Evolutionary conservation across 2,113 vertebrate genomes (phyloP).

Genomic region (Alouatta palliata): DNA sequence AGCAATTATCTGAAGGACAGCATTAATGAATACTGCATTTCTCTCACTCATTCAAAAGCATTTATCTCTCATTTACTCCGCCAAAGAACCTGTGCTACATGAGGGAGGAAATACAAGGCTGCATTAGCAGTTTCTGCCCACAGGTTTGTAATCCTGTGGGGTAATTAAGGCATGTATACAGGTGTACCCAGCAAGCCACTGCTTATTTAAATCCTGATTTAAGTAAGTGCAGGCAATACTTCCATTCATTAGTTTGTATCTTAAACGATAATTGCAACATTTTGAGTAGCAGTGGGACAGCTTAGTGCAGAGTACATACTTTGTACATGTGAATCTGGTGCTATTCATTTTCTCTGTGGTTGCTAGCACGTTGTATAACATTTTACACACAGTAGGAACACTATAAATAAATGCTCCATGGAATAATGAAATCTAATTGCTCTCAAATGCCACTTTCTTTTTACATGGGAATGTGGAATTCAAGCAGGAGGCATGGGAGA

Average conservation of each 20-base stretch:
- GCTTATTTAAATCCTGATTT: constrained; percentile 31
- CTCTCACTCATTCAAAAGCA: constrained; percentile 30
- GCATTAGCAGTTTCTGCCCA: neutral
- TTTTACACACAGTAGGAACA: neutral
- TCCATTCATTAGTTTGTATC: neutral
- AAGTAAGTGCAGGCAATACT: neutral
- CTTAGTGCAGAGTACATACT: neutral
- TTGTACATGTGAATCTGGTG: neutral
- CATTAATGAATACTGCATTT: constrained; percentile 11
- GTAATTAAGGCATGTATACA: neutral
- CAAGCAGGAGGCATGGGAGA: neutral
- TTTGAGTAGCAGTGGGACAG: neutral
- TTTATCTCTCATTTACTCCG: neutral
- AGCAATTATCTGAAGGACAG: constrained; percentile 22
- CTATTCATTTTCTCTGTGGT: neutral
- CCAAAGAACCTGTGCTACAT: neutral
- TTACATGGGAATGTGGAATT: neutral
- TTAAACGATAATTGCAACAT: constrained; percentile 20
- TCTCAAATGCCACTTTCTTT: neutral
- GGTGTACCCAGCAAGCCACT: neutral
- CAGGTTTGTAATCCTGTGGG: neutral
- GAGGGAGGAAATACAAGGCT: neutral
- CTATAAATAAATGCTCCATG: neutral
- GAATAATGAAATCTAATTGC: neutral
- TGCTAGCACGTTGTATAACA: neutral